These are phyloP conservation scores for Jaculus jaculus DNA, from an alignment of 2,113 vertebrate species.

Conservation along the genomic window DNA sequence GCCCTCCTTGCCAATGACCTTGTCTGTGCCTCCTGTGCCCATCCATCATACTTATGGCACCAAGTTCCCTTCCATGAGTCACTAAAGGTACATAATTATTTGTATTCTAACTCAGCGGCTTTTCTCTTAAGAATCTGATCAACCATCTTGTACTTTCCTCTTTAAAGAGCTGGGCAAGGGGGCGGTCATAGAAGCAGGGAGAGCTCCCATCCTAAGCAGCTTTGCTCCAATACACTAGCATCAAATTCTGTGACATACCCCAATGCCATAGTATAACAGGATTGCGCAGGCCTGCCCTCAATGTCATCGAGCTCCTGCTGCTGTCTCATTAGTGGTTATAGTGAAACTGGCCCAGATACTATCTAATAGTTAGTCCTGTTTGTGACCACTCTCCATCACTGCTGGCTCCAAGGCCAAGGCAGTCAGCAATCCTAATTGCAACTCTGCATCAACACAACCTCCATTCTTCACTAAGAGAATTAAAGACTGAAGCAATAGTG, in stretches of 20 bases:
- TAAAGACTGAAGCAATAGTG: neutral
- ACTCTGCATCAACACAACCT: neutral
- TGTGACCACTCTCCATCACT: neutral
- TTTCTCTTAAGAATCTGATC: neutral
- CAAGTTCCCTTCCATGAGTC: neutral
- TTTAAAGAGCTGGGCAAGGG: neutral
- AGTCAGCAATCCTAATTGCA: neutral
- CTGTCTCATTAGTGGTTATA: neutral
- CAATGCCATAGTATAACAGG: neutral
- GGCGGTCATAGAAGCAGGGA: fast-evolving
- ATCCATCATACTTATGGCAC: neutral
- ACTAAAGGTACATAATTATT: neutral
- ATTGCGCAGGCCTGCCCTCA: neutral
- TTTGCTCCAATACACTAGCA: neutral
- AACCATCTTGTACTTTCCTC: neutral
- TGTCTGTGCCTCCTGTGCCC: neutral
- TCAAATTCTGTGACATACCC: neutral
- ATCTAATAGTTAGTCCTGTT: neutral
- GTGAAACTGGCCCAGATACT: neutral
- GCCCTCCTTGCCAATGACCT: neutral
- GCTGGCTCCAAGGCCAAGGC: neutral
- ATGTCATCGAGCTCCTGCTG: neutral
- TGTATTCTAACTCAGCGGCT: neutral
- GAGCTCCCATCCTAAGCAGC: neutral
- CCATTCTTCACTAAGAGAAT: neutral